These are phyloP conservation scores for Papilio dardanus DNA, from an alignment of 1,140 invertebrate genomes.

Conservation along the genomic window DNA sequence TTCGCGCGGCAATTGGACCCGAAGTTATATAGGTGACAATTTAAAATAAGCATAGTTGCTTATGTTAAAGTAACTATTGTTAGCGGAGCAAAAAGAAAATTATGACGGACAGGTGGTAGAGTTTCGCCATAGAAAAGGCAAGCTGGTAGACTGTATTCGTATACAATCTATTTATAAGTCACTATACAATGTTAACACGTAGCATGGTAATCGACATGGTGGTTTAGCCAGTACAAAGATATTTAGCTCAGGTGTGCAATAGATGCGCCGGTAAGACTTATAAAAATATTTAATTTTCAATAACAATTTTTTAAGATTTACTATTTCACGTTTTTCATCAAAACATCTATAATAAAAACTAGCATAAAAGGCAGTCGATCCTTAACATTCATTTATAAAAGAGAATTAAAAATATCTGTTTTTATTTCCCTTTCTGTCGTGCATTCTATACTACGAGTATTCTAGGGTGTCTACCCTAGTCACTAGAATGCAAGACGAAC, in stretches of 20 bases:
- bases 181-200: not conserved
- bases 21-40: not conserved
- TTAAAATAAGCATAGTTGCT: not conserved
- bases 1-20: not conserved
- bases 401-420: not conserved
- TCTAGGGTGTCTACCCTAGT: not conserved
- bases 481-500: not conserved
- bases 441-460: too few relatives aligned
- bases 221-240: not conserved
- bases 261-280: not conserved
- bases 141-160: constrained; percentile 32
- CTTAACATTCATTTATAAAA: not conserved
- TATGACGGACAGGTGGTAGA: not conserved
- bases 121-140: constrained; percentile 8
- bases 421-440: too few relatives aligned
- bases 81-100: not conserved
- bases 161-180: constrained; percentile 32
- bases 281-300: not conserved
- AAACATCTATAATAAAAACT: not conserved
- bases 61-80: not conserved
- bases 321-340: not conserved
- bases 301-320: not conserved
- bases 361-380: not conserved
- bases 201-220: constrained; percentile 24
- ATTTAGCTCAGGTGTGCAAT: not conserved